Evolutionary conservation across 2,888 invertebrate species (phyloP).

Genomic region (Athripsodes cinereus): DNA sequence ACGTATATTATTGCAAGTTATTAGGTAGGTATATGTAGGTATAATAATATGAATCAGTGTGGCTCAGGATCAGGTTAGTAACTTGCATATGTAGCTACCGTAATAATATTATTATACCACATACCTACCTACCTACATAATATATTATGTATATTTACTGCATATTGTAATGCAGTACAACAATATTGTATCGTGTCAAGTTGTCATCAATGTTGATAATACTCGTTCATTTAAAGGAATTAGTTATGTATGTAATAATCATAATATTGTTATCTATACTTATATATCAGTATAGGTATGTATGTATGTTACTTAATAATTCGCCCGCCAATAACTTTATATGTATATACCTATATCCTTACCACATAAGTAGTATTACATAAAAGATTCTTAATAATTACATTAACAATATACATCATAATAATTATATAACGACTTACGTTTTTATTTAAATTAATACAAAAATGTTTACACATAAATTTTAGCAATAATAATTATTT

Average conservation of each 20-base stretch:
- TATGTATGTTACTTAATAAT: too few relatives aligned
- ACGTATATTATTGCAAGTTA: slow-evolving; percentile 8
- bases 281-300: too few relatives aligned
- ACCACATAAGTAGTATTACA: too few relatives aligned
- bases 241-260: slow-evolving; percentile 8
- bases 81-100: too few relatives aligned
- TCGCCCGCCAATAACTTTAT: too few relatives aligned
- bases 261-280: slow-evolving; percentile 4
- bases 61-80: too few relatives aligned
- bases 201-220: neutral
- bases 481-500: too few relatives aligned
- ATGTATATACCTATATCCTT: too few relatives aligned
- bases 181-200: slow-evolving; percentile 7
- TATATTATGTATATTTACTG: neutral
- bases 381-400: slow-evolving; percentile 8
- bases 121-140: too few relatives aligned
- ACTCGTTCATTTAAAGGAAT: slow-evolving; percentile 7
- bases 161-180: slow-evolving; percentile 4
- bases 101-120: too few relatives aligned
- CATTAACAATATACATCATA: slow-evolving; percentile 20
- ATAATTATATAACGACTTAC: slow-evolving; percentile 18
- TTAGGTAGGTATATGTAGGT: too few relatives aligned
- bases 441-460: slow-evolving; percentile 12
- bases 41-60: neutral
- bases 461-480: slow-evolving; percentile 13